These are phyloP conservation scores for Poecilus cupreus DNA, from an alignment of 2,888 invertebrate genomes.

Conservation along the genomic window DNA sequence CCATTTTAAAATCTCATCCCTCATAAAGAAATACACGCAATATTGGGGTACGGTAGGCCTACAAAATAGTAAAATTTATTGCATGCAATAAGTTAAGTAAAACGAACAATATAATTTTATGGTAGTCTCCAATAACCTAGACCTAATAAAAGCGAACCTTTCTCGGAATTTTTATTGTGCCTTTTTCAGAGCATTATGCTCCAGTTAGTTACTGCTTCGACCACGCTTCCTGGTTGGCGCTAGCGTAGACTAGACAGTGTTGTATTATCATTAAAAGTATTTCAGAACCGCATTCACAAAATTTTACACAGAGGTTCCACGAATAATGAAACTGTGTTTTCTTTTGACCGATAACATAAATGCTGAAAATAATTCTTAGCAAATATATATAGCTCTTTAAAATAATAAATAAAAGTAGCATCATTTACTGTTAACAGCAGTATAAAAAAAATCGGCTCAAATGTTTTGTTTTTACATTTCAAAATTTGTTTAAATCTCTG, in stretches of 20 bases:
- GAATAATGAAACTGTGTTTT: too few relatives aligned
- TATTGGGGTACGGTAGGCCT: background rate
- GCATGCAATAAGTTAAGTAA: background rate
- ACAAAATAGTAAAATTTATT: background rate
- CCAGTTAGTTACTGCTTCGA: constrained; percentile 31
- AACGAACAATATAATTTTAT: constrained; percentile 18
- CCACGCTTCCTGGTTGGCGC: constrained; percentile 47
- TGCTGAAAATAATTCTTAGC: too few relatives aligned
- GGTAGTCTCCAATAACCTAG: constrained; percentile 19
- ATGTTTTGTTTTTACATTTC: too few relatives aligned
- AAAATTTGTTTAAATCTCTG: too few relatives aligned
- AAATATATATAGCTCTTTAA: too few relatives aligned
- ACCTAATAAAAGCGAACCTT: constrained; percentile 19
- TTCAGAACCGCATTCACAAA: background rate
- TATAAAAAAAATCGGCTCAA: too few relatives aligned
- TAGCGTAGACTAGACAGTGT: background rate
- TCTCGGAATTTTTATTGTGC: constrained; percentile 27
- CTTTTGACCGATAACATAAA: too few relatives aligned
- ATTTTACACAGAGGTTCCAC: too few relatives aligned
- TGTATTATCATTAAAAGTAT: background rate
- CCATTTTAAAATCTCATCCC: constrained; percentile 4
- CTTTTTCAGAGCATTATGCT: constrained; percentile 21
- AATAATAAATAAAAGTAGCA: too few relatives aligned
- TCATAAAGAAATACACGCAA: constrained; percentile 12
- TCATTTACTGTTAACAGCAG: too few relatives aligned